Percentiles rank a stretch among this genome's conserved stretches.
Evolutionary conservation across 2,113 vertebrate species (phyloP).

Genomic region (Centropristis striata): DNA sequence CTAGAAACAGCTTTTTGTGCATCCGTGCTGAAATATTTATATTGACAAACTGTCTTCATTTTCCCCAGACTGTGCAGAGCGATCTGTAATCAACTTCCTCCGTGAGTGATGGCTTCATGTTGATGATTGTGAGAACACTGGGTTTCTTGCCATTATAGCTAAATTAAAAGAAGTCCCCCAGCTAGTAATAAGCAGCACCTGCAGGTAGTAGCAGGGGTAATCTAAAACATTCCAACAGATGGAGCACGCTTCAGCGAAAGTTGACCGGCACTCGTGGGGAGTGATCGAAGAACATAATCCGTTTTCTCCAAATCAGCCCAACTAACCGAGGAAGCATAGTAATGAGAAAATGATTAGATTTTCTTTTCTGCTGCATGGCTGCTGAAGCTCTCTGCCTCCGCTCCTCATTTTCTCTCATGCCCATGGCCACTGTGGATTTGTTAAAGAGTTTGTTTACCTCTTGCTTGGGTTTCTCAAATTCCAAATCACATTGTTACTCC

Average conservation of each 20-base stretch:
- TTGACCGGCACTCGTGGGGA: constrained; percentile 31
- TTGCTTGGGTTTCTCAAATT: constrained; percentile 15
- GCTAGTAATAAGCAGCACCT: constrained; percentile 10
- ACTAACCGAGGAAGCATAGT: constrained; percentile 67
- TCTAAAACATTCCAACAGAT: constrained; percentile 29
- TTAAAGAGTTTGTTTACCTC: constrained; percentile 44
- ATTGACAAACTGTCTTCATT: constrained; percentile 37
- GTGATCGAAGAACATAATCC: constrained; percentile 66
- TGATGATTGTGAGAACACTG: constrained; percentile 9
- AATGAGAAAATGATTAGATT: constrained; percentile 78
- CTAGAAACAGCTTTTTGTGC: not conserved
- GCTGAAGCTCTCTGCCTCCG: constrained; percentile 10
- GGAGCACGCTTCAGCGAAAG: constrained; percentile 20
- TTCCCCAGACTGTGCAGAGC: not conserved
- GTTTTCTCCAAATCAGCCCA: constrained; percentile 70
- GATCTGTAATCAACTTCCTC: constrained; percentile 41
- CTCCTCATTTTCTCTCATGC: not conserved
- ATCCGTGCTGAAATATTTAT: constrained; percentile 36
- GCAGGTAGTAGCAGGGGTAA: constrained; percentile 32
- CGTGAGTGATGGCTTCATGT: constrained; percentile 12
- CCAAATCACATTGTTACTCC: not conserved
- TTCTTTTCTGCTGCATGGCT: constrained; percentile 56
- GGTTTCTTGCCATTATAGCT: constrained; percentile 5
- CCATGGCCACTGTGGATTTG: constrained; percentile 37
- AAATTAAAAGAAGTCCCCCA: constrained; percentile 43